Conservation (phyloP, 1,140 invertebrate species). For the Asbolus verrucosus region DNA sequence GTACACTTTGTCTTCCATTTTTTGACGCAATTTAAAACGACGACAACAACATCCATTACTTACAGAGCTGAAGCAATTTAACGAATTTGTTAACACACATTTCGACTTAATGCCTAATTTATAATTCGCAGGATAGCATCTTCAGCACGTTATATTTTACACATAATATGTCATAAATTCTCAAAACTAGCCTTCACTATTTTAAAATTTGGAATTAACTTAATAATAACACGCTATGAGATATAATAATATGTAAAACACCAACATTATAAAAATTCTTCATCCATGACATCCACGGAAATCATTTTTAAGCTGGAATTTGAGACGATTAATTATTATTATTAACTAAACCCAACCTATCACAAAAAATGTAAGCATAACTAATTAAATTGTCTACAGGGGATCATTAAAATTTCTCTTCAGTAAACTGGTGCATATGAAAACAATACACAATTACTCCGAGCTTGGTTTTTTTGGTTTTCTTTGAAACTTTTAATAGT, state of each 20-base stretch:
- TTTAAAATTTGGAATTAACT: background rate
- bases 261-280: background rate
- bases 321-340: too few species aligned
- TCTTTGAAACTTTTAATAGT: too few species aligned
- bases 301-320: too few species aligned
- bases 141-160: conserved; percentile 2
- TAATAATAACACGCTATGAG: background rate
- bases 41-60: too few species aligned
- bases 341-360: too few species aligned
- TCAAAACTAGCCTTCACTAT: background rate
- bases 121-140: conserved; percentile 10
- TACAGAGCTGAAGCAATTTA: background rate
- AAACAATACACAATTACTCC: too few species aligned
- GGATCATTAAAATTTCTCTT: too few species aligned
- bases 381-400: too few species aligned
- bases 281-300: background rate
- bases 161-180: background rate
- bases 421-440: too few species aligned
- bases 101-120: conserved; percentile 11
- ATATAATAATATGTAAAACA: background rate
- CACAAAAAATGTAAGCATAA: too few species aligned
- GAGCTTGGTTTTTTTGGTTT: too few species aligned
- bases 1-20: too few species aligned
- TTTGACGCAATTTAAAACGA: background rate
- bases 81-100: conserved; percentile 10